Evolutionary conservation across 2,113 vertebrate species (phyloP), one percentile per base, ranked within the genome.

Genomic region (Rhinogobius similis): DNA sequence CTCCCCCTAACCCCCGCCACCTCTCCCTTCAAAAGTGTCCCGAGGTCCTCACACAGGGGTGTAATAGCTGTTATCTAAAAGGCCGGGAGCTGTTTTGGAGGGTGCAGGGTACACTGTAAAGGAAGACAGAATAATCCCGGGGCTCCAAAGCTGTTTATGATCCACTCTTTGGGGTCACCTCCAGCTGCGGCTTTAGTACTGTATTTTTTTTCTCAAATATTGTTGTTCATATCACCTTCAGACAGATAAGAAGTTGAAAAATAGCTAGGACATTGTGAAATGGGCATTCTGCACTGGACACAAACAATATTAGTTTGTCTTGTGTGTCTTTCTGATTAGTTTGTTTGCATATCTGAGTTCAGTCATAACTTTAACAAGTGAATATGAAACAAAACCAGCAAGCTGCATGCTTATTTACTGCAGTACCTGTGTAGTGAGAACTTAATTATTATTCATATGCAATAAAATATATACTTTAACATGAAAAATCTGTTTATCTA

Each of bases 11-110:
- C 58, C 20, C 82, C 62, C 68, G 46, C 50, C 81, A 68, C 36
- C 71, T 38, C 48, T 52, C 71, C 71, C 72, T 73, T 72, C 72
- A 65, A 26, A n/a, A 59, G 39, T 27, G 67, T 53, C 48, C 65
- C 41, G 65, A 72, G 26, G 52, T 46, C 50, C 68, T 46, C 38
- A n/a, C 38, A n/a, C 14, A 1, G 69, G 62, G 64, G 76, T 71
- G 68, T 85, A 82, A 82, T 75, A 73, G 76, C 70, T 80, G 73
- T 70, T 77, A 65, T 77, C 70, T 63, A 44, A 68, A 48, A 41
- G 73, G 62, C 52, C 48, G 43, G 41, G 44, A 61, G 74, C 76
- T 62, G 68, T 76, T 75, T 72, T 24, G 66, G 61, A 62, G 62
- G 58, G 14, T 58, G n/a, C 18, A 0, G 23, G 18, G 72, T 70